phyloP scores from a whole-genome alignment of 2,113 vertebrate species.

The Lethenteron camtschaticum region DNA sequence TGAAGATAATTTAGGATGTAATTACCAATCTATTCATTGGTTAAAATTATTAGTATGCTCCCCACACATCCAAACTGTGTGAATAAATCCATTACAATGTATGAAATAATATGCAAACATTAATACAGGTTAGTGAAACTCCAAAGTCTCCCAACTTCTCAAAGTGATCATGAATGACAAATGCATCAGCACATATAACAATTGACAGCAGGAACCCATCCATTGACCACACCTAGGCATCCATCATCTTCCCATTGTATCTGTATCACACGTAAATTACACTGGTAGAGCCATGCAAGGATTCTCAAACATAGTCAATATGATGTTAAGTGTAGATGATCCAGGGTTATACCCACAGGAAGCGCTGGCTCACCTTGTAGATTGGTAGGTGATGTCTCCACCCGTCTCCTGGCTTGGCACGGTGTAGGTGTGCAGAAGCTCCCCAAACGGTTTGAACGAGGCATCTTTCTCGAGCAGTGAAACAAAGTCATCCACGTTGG shows the following conservation, averaged over 20 bases:
- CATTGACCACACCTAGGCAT: background rate
- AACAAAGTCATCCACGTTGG: conserved; percentile 68
- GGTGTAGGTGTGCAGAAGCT: conserved; percentile 54
- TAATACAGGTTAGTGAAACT: no score
- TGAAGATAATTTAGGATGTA: no score
- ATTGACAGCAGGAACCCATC: background rate
- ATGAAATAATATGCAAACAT: no score
- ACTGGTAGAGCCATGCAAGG: background rate
- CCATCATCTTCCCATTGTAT: background rate
- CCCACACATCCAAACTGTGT: no score
- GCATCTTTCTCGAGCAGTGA: conserved; percentile 75
- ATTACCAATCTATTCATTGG: no score
- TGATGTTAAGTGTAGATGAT: no score
- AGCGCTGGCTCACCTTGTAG: conserved; percentile 44
- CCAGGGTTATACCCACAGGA: background rate
- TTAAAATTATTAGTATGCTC: no score
- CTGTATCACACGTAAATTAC: background rate
- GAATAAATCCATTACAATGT: no score
- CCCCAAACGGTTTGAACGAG: conserved; percentile 81
- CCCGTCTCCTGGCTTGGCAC: conserved; percentile 62
- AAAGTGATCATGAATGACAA: background rate
- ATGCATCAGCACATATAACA: conserved; percentile 3
- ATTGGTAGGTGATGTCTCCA: conserved; percentile 66
- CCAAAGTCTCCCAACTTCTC: no score
- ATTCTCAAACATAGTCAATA: no score